A percentile compares a stretch with the other conserved stretches of the same genome.
Conservation (phyloP, 2,888 invertebrate species). For the Zonitis immaculata region DNA sequence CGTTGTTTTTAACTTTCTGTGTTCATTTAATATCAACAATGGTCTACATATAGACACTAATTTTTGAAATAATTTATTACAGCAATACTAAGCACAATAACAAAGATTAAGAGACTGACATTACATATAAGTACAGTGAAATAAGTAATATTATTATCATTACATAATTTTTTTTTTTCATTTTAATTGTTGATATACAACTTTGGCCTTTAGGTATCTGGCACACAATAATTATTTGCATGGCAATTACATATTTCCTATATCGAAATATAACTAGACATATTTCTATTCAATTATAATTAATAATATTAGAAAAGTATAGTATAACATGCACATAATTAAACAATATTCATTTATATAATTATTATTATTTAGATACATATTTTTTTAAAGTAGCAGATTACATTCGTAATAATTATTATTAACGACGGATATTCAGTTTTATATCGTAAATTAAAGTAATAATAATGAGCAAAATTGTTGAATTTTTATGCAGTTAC, state of each 20-base stretch:
- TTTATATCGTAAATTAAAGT: no score
- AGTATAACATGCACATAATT: constrained; percentile 16
- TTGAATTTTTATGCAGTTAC: no score
- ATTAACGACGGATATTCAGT: background rate
- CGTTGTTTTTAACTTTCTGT: no score
- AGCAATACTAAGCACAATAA: constrained; percentile 34
- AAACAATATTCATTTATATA: no score
- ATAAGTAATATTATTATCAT: constrained; percentile 23
- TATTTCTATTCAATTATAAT: constrained; percentile 11
- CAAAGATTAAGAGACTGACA: constrained; percentile 23
- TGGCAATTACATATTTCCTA: constrained; percentile 46
- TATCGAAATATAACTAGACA: constrained; percentile 38
- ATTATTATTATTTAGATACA: constrained; percentile 12
- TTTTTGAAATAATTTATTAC: constrained; percentile 28
- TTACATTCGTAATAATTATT: background rate
- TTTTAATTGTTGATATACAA: constrained; percentile 17
- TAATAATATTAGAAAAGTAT: no score
- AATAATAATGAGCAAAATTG: no score
- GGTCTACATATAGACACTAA: no score
- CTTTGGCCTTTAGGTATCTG: constrained; percentile 40
- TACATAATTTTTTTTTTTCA: background rate
- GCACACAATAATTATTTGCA: constrained; percentile 43
- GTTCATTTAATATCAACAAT: no score
- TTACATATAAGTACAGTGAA: constrained; percentile 34
- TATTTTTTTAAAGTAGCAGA: constrained; percentile 2